Base-by-base conservation (phyloP, 2,888 invertebrate genomes). In the Campopleginae sp. region DNA sequence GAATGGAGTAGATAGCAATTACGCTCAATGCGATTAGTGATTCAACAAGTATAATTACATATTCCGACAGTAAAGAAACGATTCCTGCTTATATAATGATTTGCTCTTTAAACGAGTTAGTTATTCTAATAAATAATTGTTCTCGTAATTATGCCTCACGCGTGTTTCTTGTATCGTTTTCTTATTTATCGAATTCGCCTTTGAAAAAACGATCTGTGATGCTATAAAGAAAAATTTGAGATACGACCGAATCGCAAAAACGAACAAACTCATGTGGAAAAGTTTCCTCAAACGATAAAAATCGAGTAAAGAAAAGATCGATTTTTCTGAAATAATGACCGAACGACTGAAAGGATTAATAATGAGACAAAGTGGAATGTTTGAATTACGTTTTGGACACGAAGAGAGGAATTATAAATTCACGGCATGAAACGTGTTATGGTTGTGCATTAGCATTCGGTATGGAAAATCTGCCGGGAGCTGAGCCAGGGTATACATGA, bases 371-470 rank as follows among this genome's bases (percentile, higher is more conserved):
- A 68, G 42, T 42, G 76, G 12, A 31, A 54, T 14, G 42, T 31
- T 70, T 27, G 58, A 63, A 70, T 51, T 70, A 70, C 72, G 72
- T 31, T 38, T 58, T 38, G 46, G 38, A 54, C 19, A 48, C 78
- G 27, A 76, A 54, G 63, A 38, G 23, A 77, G 84, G 68, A 83
- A 89, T 91, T 90, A 88, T 82, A 87, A 89, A 92, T 92, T 91
- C 90, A 70, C 71, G 71, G 81, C 89, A 88, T 87, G 86, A 77
- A 88, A 86, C 86, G 89, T 88, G 89, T 91, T 90, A 90, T 88
- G 82, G 68, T 83, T 31, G 72, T 27, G 84, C 90, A 92, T 92
- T 92, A 91, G 91, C 90, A 91, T 92, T 91, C 91, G 87, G 54
- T 63, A 77, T 68, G 75, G 48, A 48, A 80, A 72, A 71, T 48